Percentiles rank a stretch among this genome's conserved stretches.
phyloP scores from a whole-genome alignment of 1,140 invertebrate species.

The Mactra quadrangularis region DNA sequence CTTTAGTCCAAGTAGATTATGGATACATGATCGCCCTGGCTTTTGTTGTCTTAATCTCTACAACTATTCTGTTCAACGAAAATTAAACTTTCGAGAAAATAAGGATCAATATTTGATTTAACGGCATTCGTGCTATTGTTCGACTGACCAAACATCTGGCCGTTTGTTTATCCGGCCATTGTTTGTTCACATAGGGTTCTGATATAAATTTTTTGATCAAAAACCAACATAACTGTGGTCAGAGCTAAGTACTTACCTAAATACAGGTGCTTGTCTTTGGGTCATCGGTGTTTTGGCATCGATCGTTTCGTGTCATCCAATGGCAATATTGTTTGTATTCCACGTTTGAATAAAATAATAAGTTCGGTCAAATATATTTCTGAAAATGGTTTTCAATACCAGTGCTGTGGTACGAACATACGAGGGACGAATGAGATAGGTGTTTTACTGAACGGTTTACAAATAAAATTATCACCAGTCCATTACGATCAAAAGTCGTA shows the following conservation, averaged over 20 bases:
- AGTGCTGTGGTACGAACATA: too few species aligned
- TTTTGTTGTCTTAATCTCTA: slow-evolving; percentile 54
- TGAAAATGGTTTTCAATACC: too few species aligned
- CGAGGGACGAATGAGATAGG: too few species aligned
- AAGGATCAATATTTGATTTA: slow-evolving; percentile 58
- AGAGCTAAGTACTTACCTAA: slow-evolving; percentile 26
- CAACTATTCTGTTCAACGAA: slow-evolving; percentile 61
- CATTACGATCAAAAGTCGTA: too few species aligned
- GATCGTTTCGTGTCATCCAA: too few species aligned
- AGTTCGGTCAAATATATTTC: too few species aligned
- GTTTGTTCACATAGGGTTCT: neutral
- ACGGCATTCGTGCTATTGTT: slow-evolving; percentile 51
- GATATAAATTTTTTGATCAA: slow-evolving; percentile 15
- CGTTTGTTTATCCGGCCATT: slow-evolving; percentile 42
- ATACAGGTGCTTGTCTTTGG: slow-evolving; percentile 42
- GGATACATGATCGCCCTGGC: slow-evolving; percentile 47
- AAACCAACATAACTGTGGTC: slow-evolving; percentile 22
- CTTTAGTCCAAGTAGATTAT: slow-evolving; percentile 19
- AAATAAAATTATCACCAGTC: too few species aligned
- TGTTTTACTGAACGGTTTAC: too few species aligned
- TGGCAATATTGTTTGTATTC: too few species aligned
- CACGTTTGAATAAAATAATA: too few species aligned
- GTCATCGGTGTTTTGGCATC: too few species aligned
- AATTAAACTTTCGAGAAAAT: slow-evolving; percentile 54
- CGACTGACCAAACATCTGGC: slow-evolving; percentile 48